A percentile compares a stretch with the other conserved stretches of the same genome.
These are phyloP conservation scores for Empidonax traillii DNA, from an alignment of 2,113 vertebrate species.

Conservation along the genomic window DNA sequence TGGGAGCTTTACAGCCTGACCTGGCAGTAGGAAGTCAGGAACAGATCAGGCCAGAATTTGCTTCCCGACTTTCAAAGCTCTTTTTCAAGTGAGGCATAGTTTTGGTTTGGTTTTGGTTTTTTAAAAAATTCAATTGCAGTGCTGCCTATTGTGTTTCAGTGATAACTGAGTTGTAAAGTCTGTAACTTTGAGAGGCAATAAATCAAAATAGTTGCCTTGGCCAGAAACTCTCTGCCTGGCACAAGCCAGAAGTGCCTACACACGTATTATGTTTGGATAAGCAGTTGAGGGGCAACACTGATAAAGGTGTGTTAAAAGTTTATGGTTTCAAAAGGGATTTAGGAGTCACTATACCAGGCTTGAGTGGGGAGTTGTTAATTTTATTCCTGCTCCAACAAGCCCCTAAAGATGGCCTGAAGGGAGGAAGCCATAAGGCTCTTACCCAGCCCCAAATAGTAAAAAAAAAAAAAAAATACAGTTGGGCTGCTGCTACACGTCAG, in stretches of 20 bases:
- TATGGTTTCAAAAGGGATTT: neutral
- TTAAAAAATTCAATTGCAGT: neutral
- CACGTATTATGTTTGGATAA: neutral
- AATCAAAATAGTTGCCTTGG: neutral
- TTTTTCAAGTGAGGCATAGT: neutral
- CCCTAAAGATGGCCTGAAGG: constrained; percentile 28
- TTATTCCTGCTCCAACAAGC: constrained; percentile 47
- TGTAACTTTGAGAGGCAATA: neutral
- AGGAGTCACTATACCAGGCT: neutral
- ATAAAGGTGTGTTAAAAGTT: neutral
- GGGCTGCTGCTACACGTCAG: neutral
- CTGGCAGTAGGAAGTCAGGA: neutral
- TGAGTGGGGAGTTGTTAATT: constrained; percentile 31
- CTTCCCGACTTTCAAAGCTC: neutral
- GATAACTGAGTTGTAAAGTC: neutral
- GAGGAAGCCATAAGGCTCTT: constrained; percentile 28
- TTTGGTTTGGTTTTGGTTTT: neutral
- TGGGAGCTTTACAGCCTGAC: neutral
- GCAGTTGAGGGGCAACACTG: neutral
- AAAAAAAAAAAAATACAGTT: neutral
- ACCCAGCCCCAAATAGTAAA: neutral
- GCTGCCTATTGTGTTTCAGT: neutral
- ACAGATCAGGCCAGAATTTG: neutral
- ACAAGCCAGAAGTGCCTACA: neutral
- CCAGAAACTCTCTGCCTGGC: neutral